Base-by-base conservation (phyloP, 2,113 vertebrate species). In the Dasypus novemcinctus region DNA sequence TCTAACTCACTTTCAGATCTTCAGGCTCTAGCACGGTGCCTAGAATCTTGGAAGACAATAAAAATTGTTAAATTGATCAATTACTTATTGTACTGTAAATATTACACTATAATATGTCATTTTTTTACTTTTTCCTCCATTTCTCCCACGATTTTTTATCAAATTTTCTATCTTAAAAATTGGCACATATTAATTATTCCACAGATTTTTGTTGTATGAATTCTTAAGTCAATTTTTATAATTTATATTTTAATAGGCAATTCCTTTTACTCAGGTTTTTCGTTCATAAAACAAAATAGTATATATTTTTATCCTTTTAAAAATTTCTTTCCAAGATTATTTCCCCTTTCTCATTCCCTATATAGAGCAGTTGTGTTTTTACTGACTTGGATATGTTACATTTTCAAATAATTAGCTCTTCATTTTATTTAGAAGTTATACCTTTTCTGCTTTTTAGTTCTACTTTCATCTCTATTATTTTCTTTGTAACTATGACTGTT, bases 271-370 rank as follows among this genome's bases (percentile, higher is more conserved):
- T 59, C 5, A 74, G 31, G 68, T 85, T 84, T 92, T 84, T 88
- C 87, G 84, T 92, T 89, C 25, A 68, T 74, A 88, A 93, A 90
- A 71, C 20, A 68, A 59, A 82, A 23, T 69, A 74, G 31, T 54
- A 41, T 36, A 13, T 17, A n/a, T 36, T 76, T 27, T 88, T 46
- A 25, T 69, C 75, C 8, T 64, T 95, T 85, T 36, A 38, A 57
- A 74, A 7, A 33, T 27, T 23, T 5, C 3, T 36, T 85, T 43
- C 59, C 41, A 54, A 43, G 3, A 11, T 21, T 27, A 38, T 68
- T 88, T 71, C 23, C 31, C n/a, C 9, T 74, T 75, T 49, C 52
- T 71, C 36, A 11, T 61, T 59, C 20, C 38, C 29, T n/a, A 33
- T 14, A 4, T n/a, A 29, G 14, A 82, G 27, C 69, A 52, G 59